These are phyloP conservation scores for Melipona quadrifasciata DNA, from an alignment of 1,140 invertebrate species.

Conservation along the genomic window DNA sequence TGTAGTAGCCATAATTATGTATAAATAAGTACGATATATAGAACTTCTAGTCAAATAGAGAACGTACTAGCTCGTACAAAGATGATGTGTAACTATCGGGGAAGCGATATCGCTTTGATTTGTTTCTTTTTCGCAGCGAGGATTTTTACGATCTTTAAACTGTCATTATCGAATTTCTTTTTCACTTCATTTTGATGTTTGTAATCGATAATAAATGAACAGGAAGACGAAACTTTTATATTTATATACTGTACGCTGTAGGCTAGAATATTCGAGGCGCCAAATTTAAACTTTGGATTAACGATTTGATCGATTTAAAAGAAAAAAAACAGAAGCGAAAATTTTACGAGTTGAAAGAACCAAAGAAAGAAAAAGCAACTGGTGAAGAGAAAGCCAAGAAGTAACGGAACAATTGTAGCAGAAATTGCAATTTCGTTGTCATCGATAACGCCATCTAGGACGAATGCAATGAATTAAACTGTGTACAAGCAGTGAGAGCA, in stretches of 20 bases:
- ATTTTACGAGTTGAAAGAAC: not conserved
- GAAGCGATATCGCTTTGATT: not conserved
- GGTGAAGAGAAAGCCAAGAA: not conserved
- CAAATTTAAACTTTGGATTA: not conserved
- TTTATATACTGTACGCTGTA: not conserved
- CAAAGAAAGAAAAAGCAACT: not conserved
- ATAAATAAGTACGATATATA: conserved; percentile 48
- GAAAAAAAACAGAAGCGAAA: not conserved
- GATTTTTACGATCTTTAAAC: conserved; percentile 1
- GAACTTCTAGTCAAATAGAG: conserved; percentile 48
- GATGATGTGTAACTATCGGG: not conserved
- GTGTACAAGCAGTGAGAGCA: not conserved
- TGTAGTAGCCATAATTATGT: conserved; percentile 48
- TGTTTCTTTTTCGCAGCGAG: not conserved
- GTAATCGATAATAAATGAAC: conserved; percentile 1
- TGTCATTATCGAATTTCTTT: not conserved
- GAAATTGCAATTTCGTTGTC: conserved; percentile 11
- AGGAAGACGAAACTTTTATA: not conserved
- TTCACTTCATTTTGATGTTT: not conserved
- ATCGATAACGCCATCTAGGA: conserved; percentile 4
- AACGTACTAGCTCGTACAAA: conserved; percentile 39
- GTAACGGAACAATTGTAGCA: not conserved
- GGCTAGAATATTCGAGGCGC: not conserved
- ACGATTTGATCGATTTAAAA: not conserved
- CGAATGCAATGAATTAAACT: conserved; percentile 20